A percentile compares a stretch with the other conserved stretches of the same genome.
Conservation (phyloP, 2,113 vertebrate genomes). For the Sapajus apella region DNA sequence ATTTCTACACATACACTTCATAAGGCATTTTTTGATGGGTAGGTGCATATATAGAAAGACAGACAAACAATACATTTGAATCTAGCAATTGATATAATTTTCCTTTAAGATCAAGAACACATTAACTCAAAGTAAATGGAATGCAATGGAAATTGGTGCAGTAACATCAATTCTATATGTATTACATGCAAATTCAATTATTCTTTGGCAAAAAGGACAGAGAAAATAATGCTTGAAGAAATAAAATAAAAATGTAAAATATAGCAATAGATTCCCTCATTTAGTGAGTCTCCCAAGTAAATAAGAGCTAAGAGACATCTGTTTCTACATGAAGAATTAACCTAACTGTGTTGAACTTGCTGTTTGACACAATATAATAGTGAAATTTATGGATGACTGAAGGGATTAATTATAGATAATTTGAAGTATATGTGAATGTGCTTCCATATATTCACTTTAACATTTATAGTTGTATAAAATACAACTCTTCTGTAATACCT, state of each 20-base stretch:
- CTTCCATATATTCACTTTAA: not conserved
- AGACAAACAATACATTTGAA: not conserved
- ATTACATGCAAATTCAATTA: conserved; percentile 22
- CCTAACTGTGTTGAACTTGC: not conserved
- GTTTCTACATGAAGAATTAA: not conserved
- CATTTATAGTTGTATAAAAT: not conserved
- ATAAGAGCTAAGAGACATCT: conserved; percentile 26
- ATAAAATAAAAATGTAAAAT: conserved; percentile 46
- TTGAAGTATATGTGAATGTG: not conserved
- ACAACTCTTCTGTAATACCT: not conserved
- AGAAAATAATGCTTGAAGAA: not conserved
- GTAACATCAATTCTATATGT: not conserved
- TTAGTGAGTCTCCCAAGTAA: conserved; percentile 10
- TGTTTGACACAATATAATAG: not conserved
- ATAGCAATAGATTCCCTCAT: not conserved
- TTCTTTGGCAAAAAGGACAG: not conserved
- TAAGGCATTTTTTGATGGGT: not conserved
- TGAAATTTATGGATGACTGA: not conserved
- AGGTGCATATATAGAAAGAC: not conserved
- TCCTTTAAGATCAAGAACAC: not conserved
- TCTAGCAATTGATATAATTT: not conserved
- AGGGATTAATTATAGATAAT: conserved; percentile 16
- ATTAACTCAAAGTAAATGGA: not conserved
- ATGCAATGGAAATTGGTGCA: not conserved
- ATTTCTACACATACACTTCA: not conserved